Evolutionary conservation across 2,797 vertebrate species (phyloP).

Genomic region (Oreochromis mossambicus): DNA sequence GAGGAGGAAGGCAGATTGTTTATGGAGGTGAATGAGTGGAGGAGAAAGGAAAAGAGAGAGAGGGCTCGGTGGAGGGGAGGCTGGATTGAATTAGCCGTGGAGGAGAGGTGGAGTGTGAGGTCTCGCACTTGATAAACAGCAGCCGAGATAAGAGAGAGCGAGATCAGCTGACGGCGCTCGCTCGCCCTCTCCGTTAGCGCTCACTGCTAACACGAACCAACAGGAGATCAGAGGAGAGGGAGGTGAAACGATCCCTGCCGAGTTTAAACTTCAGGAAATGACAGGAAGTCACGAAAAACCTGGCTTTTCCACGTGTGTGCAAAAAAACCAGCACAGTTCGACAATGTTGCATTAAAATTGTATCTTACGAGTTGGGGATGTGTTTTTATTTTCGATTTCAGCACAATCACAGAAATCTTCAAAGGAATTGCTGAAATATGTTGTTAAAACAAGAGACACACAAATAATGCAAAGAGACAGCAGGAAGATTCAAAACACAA

Average conservation of each 20-base stretch:
- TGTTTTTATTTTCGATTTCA: neutral
- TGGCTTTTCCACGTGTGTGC: neutral
- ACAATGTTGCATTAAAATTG: neutral
- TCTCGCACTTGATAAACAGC: slow-evolving; percentile 52
- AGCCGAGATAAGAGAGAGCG: slow-evolving; percentile 2
- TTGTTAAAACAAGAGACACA: neutral
- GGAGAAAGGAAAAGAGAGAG: neutral
- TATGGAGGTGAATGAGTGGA: slow-evolving; percentile 37
- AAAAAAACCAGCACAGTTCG: neutral
- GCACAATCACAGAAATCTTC: neutral
- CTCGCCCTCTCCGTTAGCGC: neutral
- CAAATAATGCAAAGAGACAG: neutral
- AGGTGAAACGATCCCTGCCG: neutral
- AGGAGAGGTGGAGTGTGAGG: slow-evolving; percentile 45
- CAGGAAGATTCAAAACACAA: neutral
- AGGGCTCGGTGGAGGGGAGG: neutral
- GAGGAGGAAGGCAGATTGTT: slow-evolving; percentile 36
- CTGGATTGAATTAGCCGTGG: slow-evolving; percentile 70
- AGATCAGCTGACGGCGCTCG: neutral
- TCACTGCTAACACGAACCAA: neutral
- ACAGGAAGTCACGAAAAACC: neutral
- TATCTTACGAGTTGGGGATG: neutral
- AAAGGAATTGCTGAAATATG: neutral
- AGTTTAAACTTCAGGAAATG: neutral
- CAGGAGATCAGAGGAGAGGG: neutral